Conservation (phyloP, 1,140 invertebrate species). For the Ephestia elutella region DNA sequence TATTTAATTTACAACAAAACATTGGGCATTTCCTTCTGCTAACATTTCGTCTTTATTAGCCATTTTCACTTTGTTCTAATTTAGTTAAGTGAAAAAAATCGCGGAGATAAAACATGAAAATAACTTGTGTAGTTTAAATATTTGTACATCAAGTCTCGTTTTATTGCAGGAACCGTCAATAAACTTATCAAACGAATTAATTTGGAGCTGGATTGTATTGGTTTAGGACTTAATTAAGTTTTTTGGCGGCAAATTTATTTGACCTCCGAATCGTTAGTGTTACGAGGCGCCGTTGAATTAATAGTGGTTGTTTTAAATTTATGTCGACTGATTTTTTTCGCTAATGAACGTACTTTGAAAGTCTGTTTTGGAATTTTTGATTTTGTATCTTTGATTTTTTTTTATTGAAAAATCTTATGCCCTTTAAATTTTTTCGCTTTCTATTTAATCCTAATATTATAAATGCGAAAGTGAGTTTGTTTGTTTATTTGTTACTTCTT, state of each 20-base stretch:
- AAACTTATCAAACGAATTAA: constrained; percentile 11
- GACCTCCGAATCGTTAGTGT: constrained; percentile 11
- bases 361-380: too few species aligned
- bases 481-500: too few species aligned
- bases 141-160: neutral
- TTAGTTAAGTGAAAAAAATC: neutral
- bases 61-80: too few species aligned
- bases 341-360: too few species aligned
- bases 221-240: constrained; percentile 17
- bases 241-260: constrained; percentile 4
- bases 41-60: too few species aligned
- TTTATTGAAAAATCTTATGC: too few species aligned
- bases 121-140: neutral
- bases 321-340: constrained; percentile 11
- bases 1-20: too few species aligned
- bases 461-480: too few species aligned
- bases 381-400: too few species aligned
- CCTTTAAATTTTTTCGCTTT: too few species aligned
- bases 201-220: constrained; percentile 4
- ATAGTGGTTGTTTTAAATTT: constrained; percentile 21
- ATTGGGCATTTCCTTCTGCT: too few species aligned
- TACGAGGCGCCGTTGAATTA: constrained; percentile 20
- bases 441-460: too few species aligned
- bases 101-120: neutral
- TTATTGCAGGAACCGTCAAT: neutral